Evolutionary conservation across 2,113 vertebrate species (phyloP).

Genomic region (Microcebus murinus): DNA sequence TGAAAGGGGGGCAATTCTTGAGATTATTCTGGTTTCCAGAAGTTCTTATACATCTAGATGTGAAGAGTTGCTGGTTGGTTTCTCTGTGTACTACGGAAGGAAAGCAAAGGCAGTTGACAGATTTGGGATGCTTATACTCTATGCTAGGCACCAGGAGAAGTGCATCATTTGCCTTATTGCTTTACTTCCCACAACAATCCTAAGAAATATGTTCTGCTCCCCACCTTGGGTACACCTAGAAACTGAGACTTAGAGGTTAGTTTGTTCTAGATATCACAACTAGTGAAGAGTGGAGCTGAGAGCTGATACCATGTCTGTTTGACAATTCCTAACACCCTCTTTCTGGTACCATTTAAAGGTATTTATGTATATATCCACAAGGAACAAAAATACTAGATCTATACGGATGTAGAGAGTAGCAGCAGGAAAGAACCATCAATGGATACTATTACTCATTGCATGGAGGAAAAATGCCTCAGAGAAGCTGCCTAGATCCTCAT

Average conservation of each 20-base stretch:
- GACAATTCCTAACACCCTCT: neutral
- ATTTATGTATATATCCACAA: neutral
- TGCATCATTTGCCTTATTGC: neutral
- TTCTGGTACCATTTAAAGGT: neutral
- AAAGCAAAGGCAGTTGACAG: neutral
- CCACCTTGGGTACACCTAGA: neutral
- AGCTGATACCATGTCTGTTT: neutral
- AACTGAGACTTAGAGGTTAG: neutral
- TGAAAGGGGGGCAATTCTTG: slow-evolving; percentile 26
- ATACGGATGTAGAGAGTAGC: neutral
- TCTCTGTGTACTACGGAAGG: neutral
- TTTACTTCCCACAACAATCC: neutral
- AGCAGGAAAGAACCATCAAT: neutral
- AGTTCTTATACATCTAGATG: neutral
- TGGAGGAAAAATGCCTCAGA: neutral
- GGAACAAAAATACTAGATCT: neutral
- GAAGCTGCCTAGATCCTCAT: neutral
- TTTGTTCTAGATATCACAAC: neutral
- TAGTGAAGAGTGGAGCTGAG: neutral
- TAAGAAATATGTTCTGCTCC: neutral
- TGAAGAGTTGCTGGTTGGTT: neutral
- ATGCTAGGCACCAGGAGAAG: neutral
- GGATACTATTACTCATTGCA: neutral
- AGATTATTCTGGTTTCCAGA: slow-evolving; percentile 47
- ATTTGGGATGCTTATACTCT: neutral